Evolutionary conservation across 2,888 invertebrate species (phyloP), one percentile per base, ranked within the genome.

Genomic region (Gisinianus flammeolus): DNA sequence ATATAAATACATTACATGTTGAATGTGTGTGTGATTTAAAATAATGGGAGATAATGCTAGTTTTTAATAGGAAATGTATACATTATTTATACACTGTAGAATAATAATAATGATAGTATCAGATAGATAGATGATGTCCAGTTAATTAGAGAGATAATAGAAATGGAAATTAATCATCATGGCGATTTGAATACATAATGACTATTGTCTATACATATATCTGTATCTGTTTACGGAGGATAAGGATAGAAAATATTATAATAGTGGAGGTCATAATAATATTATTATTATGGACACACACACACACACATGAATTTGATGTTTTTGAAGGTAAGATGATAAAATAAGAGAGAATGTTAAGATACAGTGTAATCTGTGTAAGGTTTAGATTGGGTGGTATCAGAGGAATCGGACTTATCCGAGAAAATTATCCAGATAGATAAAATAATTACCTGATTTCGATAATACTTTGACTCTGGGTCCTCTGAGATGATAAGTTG

Each of bases 391-490:
- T 72, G 72, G 56, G 24, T 30, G 52, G 56, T 67, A 76, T 79
- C 72, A 76, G 77, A 77, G 77, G 76, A 76, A 76, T 77, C 79
- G 77, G 79, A 80, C 73, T 79, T 79, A 81, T 81, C 81, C 79
- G 74, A 80, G 58, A 79, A 79, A 77, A 78, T 80, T 79, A 79
- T 80, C 79, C 80, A 81, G 79, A 81, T 79, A 64, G 81, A 81
- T 81, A 82, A 82, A 82, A 81, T 81, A 80, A 82, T 82, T 82
- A 82, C 82, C 82, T 82, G 77, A 77, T 77, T 71, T 72, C 67
- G 77, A 77, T 77, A 77, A 67, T 77, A 44, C 35, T 67, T 76
- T 76, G 56, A 33, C 33, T 71, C 54, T 44, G 44, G 68, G 66
- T 67, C 67, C 35, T 24, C 16, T 33, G 44, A 33, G 66, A 74